Conservation (phyloP, 2,113 vertebrate species). For the Thryonomys swinderianus region DNA sequence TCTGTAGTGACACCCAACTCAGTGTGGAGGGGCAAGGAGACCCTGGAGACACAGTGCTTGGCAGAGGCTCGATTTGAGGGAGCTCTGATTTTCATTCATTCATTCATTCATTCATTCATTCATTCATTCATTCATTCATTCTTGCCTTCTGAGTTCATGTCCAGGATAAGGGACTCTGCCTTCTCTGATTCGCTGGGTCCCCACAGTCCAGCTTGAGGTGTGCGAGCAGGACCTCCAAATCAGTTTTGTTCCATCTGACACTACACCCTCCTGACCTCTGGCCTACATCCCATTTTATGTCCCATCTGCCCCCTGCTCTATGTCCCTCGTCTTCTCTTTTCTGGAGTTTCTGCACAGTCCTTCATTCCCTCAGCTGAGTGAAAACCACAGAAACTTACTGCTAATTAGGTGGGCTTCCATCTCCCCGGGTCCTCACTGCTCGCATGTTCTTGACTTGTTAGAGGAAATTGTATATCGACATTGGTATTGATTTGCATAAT, state of each 20-base stretch:
- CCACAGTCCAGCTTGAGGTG: background rate
- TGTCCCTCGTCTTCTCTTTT: background rate
- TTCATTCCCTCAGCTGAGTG: background rate
- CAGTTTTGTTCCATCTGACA: background rate
- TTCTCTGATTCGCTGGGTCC: background rate
- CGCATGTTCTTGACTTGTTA: slow-evolving; percentile 59
- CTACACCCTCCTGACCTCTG: fast-evolving
- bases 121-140: no score
- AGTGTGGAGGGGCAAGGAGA: background rate
- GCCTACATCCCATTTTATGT: fast-evolving
- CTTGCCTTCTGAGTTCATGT: background rate
- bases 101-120: background rate
- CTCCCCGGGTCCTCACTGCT: slow-evolving; percentile 8
- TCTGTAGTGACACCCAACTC: background rate
- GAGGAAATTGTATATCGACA: slow-evolving; percentile 53
- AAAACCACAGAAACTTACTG: background rate
- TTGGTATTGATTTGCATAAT: slow-evolving; percentile 77
- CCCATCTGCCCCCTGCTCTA: fast-evolving
- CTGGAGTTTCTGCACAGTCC: background rate
- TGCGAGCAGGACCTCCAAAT: background rate
- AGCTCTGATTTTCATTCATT: background rate
- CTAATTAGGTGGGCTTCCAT: background rate
- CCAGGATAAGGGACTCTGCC: background rate
- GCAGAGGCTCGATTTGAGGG: background rate
- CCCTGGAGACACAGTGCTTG: background rate